A percentile compares a stretch with the other conserved stretches of the same genome.
Conservation (phyloP, 2,797 vertebrate species). For the Helostoma temminkii region DNA sequence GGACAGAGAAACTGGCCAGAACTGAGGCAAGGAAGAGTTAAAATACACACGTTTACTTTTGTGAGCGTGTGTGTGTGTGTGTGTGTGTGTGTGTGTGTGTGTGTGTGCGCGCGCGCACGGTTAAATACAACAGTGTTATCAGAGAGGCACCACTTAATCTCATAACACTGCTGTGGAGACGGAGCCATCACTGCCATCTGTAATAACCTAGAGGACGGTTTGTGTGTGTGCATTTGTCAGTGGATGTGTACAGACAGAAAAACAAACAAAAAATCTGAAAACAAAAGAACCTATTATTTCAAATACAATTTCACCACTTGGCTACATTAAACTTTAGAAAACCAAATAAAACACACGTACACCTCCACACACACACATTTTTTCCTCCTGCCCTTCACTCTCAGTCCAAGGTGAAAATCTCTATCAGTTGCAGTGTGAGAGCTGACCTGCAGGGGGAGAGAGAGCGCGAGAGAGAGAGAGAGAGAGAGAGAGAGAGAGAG, state of each 20-base stretch:
- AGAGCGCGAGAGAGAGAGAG: too few species aligned
- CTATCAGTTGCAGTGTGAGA: slow-evolving; percentile 8
- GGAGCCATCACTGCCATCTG: neutral
- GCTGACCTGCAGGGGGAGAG: slow-evolving; percentile 26
- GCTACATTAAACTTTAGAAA: neutral
- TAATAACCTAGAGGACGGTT: neutral
- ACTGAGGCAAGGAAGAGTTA: too few species aligned
- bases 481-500: neutral
- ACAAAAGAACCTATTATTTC: neutral
- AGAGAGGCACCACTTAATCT: neutral
- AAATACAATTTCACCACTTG: too few species aligned
- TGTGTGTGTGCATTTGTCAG: neutral
- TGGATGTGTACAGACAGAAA: too few species aligned
- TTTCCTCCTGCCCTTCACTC: slow-evolving; percentile 37
- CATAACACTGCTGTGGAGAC: neutral
- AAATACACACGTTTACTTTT: too few species aligned
- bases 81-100: neutral
- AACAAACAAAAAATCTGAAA: neutral
- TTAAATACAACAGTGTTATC: neutral
- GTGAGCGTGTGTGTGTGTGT: too few species aligned
- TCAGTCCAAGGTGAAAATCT: slow-evolving; percentile 51
- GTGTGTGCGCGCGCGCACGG: neutral
- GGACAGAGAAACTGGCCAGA: too few species aligned
- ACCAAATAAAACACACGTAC: neutral
- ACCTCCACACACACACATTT: neutral